These are phyloP conservation scores for Helicoverpa assulta DNA, from an alignment of 2,888 invertebrate species.

Conservation along the genomic window DNA sequence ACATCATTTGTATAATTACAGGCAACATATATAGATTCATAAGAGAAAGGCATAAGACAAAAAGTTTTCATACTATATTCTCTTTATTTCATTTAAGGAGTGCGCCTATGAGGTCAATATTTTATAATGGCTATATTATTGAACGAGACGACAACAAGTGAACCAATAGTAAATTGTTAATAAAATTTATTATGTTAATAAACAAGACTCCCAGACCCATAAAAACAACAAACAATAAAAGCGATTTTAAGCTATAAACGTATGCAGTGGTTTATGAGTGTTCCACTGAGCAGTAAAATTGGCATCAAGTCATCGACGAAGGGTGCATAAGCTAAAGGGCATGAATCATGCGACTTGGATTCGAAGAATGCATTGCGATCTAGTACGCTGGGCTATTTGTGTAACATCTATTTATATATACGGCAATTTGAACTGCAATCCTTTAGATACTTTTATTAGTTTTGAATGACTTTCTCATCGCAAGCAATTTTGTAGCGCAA, in stretches of 20 bases:
- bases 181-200: slow-evolving; percentile 59
- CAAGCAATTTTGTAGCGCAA: slow-evolving; percentile 48
- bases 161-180: slow-evolving; percentile 40
- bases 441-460: slow-evolving; percentile 34
- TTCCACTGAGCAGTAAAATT: slow-evolving; percentile 79
- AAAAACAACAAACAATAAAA: slow-evolving; percentile 69
- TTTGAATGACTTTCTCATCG: slow-evolving; percentile 49
- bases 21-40: too few relatives aligned
- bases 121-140: slow-evolving; percentile 21
- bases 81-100: slow-evolving; percentile 4
- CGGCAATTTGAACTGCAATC: slow-evolving; percentile 47
- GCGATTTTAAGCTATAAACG: slow-evolving; percentile 72
- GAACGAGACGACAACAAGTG: slow-evolving; percentile 30
- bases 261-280: slow-evolving; percentile 75
- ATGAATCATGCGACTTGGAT: slow-evolving; percentile 69
- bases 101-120: slow-evolving; percentile 15
- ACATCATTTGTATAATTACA: too few relatives aligned
- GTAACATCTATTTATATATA: slow-evolving; percentile 33
- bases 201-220: slow-evolving; percentile 63
- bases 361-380: slow-evolving; percentile 53
- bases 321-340: slow-evolving; percentile 66
- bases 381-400: slow-evolving; percentile 33
- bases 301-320: slow-evolving; percentile 76
- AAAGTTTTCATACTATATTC: too few relatives aligned
- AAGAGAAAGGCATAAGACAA: too few relatives aligned